Evolutionary conservation across 2,797 vertebrate species (phyloP).

Genomic region (Pseudocheirus occidentalis): DNA sequence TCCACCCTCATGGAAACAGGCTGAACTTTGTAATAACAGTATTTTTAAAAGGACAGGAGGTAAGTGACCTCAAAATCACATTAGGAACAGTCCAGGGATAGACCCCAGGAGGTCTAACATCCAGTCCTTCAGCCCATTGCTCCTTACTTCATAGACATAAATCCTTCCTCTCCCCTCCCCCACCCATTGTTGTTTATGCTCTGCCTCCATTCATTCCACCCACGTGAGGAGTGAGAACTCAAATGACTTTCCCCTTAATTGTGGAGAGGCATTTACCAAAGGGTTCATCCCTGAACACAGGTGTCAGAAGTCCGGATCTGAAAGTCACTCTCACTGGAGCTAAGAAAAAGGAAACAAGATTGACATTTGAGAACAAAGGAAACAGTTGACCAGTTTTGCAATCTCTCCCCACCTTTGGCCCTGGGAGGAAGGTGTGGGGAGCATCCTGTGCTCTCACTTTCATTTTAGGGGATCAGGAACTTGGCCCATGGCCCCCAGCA

Average conservation of each 20-base stretch:
- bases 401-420: neutral
- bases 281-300: neutral
- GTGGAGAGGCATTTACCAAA: neutral
- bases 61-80: neutral
- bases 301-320: neutral
- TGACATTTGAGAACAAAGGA: neutral
- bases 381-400: neutral
- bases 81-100: neutral
- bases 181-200: neutral
- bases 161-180: neutral
- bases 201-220: neutral
- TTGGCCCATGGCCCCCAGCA: neutral
- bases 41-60: no score
- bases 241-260: neutral
- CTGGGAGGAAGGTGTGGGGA: fast-evolving
- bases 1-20: no score
- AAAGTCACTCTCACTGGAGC: neutral
- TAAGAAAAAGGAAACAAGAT: neutral
- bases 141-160: neutral
- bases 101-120: neutral
- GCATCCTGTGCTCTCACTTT: neutral
- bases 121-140: neutral
- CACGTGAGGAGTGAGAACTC: neutral
- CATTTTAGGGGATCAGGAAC: neutral
- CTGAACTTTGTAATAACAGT: no score